Evolutionary conservation across 1,140 invertebrate species (phyloP).

Genomic region (Branchinecta lynchi): DNA sequence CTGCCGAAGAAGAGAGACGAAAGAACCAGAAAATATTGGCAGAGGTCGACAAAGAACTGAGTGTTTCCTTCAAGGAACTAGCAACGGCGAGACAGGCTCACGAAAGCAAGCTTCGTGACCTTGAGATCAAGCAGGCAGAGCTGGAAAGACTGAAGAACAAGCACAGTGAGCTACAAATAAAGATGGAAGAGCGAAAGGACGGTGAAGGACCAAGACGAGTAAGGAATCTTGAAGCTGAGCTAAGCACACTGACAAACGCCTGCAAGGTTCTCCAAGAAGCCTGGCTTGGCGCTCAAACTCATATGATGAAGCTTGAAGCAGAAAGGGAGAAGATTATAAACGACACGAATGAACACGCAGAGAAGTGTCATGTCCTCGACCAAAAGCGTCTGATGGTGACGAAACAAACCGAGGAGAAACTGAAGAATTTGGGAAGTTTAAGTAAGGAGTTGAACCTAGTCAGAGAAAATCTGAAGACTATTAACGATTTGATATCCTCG

Average conservation of each 20-base stretch:
- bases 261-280: not conserved
- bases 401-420: not conserved
- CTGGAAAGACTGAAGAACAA: not conserved
- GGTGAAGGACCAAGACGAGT: not conserved
- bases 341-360: not conserved
- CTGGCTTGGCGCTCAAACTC: not conserved
- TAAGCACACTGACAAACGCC: not conserved
- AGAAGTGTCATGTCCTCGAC: not conserved
- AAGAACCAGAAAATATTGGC: not conserved
- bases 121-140: not conserved
- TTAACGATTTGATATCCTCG: not conserved
- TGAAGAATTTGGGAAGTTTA: not conserved
- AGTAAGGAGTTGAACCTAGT: not conserved
- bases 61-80: not conserved
- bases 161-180: not conserved
- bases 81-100: not conserved
- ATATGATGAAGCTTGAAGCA: not conserved
- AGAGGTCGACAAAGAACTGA: not conserved
- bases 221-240: not conserved
- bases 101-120: not conserved
- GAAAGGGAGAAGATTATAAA: not conserved
- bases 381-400: not conserved
- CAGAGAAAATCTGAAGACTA: not conserved
- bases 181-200: not conserved
- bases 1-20: not conserved